Evolutionary conservation across 2,113 vertebrate species (phyloP), one percentile per base, ranked within the genome.

Genomic region (Monarcha castaneiventris): DNA sequence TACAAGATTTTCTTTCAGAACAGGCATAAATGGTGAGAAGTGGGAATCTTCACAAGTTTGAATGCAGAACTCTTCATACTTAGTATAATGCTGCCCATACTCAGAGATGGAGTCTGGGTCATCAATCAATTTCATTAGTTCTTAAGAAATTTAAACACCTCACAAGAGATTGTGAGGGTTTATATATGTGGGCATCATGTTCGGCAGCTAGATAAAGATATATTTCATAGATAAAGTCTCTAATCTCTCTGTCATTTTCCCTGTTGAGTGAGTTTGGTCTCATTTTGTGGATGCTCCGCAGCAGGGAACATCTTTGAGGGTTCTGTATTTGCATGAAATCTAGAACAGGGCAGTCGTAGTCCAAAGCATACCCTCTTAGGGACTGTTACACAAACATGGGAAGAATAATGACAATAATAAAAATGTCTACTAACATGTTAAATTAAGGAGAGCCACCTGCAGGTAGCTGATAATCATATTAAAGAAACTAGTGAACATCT

Each of bases 341-440:
- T 64, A 61, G 54, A 92, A 90, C 26, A 82, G 11, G 43, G 26
- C 13, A 52, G n/a, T 44, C 13, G 16, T 13, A 54, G 55, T 74
- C n/a, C 68, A 86, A 76, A 84, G 11, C 6, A 17, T 26, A 62
- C 32, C 9, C 12, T 76, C 30, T 33, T 58, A 52, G 41, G 29
- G n/a, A 69, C 35, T 74, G 26, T 56, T 94, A 44, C 20, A 66
- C 16, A 91, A 84, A 58, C 66, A 84, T 4, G 4, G 56, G 46
- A 87, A 93, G 58, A 94, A 66, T 88, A 88, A 87, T 77, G 63
- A 35, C 63, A 85, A 76, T 76, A 94, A 96, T 90, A 93, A 94
- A 79, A 83, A 85, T 43, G 26, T 69, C 82, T 92, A 51, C 54
- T 51, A 92, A 58, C 51, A 37, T 49, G 62, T 44, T 90, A 87